phyloP scores from a whole-genome alignment of 2,797 vertebrate species.

The Chaenodraco wilsoni region DNA sequence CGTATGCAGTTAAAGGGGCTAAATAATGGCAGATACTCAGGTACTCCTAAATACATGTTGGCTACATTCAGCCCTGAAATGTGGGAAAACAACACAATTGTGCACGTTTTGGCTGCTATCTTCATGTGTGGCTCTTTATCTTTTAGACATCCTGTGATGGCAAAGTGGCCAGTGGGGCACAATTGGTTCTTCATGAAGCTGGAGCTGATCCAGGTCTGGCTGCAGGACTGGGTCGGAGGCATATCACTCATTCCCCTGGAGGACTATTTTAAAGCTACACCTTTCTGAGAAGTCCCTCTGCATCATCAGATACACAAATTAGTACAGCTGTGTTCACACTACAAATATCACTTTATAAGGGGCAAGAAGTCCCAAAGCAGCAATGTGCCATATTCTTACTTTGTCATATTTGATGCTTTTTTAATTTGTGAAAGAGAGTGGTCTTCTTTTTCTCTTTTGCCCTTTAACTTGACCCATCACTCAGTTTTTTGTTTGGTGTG shows the following conservation, averaged over 20 bases:
- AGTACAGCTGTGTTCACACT: constrained; percentile 8
- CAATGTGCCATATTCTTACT: constrained; percentile 13
- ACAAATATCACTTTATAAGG: neutral
- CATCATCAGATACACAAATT: constrained; percentile 19
- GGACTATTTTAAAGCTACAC: constrained; percentile 83
- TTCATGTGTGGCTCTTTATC: neutral
- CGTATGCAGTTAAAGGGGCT: no score
- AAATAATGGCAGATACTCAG: no score
- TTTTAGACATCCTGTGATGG: constrained; percentile 81
- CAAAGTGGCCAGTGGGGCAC: constrained; percentile 82
- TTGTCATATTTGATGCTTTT: constrained; percentile 12
- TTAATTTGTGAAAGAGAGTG: constrained; percentile 7
- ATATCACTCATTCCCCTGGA: constrained; percentile 75
- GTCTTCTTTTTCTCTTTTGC: constrained; percentile 13
- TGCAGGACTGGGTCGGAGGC: constrained; percentile 83
- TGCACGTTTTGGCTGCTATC: neutral
- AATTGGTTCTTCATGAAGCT: constrained; percentile 87
- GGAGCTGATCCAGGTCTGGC: constrained; percentile 80
- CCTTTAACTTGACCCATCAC: neutral
- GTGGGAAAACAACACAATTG: neutral
- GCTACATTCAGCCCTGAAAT: neutral
- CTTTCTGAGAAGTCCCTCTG: constrained; percentile 65
- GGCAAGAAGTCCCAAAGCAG: constrained; percentile 9
- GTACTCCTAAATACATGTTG: neutral
- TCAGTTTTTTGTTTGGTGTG: constrained; percentile 12